phyloP scores from a whole-genome alignment of 92 coral and sea anemone species.

The Actinostola sp. region DNA sequence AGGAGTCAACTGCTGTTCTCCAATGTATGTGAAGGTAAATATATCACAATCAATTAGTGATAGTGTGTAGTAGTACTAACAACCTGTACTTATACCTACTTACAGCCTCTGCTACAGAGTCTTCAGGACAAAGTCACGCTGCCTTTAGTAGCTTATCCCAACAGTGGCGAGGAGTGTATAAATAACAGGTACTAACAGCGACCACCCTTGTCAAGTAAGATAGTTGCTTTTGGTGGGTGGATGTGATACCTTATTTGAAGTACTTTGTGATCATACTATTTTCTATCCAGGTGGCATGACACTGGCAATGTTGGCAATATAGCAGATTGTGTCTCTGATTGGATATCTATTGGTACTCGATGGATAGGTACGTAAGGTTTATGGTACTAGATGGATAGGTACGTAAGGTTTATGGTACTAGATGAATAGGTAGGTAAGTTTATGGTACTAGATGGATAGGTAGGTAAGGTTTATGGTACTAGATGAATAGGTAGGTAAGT shows the following conservation, averaged over 20 bases:
- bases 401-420: too few relatives aligned
- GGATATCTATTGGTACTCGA: slow-evolving; percentile 75
- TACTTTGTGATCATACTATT: not conserved
- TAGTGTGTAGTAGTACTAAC: too few relatives aligned
- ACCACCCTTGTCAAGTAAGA: too few relatives aligned
- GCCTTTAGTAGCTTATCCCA: slow-evolving; percentile 87
- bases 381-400: too few relatives aligned
- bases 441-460: too few relatives aligned
- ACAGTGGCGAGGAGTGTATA: slow-evolving; percentile 76
- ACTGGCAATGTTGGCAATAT: slow-evolving; percentile 6
- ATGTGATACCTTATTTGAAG: not conserved
- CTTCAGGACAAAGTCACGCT: slow-evolving; percentile 62
- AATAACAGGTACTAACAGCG: slow-evolving; percentile 38
- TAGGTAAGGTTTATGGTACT: too few relatives aligned
- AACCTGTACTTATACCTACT: not conserved
- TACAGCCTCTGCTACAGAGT: slow-evolving; percentile 73
- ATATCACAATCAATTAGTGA: not conserved
- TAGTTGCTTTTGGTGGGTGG: too few relatives aligned
- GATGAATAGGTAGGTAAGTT: too few relatives aligned
- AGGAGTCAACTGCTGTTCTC: slow-evolving; percentile 70
- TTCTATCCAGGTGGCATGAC: slow-evolving; percentile 35
- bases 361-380: slow-evolving; percentile 82
- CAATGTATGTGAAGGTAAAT: slow-evolving; percentile 54
- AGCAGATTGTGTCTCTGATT: slow-evolving; percentile 54
- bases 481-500: too few relatives aligned